Evolutionary conservation across 1,140 invertebrate species (phyloP), one percentile per base, ranked within the genome.

Genomic region (Microvelia longipes): DNA sequence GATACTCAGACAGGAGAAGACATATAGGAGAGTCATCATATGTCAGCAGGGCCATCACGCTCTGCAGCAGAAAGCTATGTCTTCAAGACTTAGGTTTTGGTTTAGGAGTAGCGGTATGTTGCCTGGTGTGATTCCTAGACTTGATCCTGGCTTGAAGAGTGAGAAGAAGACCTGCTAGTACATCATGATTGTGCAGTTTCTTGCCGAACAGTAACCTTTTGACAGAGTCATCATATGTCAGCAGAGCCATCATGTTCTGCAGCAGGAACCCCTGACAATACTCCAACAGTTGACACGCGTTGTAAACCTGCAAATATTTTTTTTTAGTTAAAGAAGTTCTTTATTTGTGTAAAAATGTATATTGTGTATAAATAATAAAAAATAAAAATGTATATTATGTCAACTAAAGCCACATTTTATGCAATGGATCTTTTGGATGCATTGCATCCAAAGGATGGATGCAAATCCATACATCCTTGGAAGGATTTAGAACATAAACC

Each of bases 211-310:
- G 83, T 25, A 94, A 80, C 72, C 91, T 85, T 75, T 93, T 92
- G 0, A 94, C 91, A 0, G 91, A 93, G 76, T 94, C 92, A 74
- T 95, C 92, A 73, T 93, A 93, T 0, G 92, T 94, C 28, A 94
- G 81, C 1, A 94, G 81, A n/a, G 91, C 90, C 0, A 94, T 91
- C 91, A 96, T 92, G 77, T 94, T 94, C 80, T 96, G 92, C 62
- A 96, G 82, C 19, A 96, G 80, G 79, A 94, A 93, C 35, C 91
- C 90, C 82, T 94, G 92, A 76, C 92, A 94, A 79, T 92, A 94
- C 79, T 94, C 90, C 72, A 94, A 80, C 28, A 96, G 80, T 76
- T 93, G 89, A 15, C 85, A 84, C 24, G 92, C 92, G 76, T 91
- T 92, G 75, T 94, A 95, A 5, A 93, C 90, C 90, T 92, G 74